phyloP scores from a whole-genome alignment of 2,888 invertebrate genomes.

The Drosophila mettleri region DNA sequence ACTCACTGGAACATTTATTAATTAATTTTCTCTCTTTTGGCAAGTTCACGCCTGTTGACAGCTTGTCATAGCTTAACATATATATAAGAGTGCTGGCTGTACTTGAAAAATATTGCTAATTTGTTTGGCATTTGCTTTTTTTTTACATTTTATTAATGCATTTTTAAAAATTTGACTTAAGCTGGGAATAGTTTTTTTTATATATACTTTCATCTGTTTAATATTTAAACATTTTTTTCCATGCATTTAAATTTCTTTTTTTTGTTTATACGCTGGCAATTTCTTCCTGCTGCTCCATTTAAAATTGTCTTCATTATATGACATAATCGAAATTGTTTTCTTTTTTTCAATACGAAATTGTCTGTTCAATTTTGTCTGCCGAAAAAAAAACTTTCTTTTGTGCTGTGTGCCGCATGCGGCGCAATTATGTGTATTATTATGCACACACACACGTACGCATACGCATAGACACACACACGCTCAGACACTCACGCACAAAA shows the following conservation, averaged over 20 bases:
- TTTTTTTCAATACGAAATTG: conserved; percentile 34
- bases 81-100: background rate
- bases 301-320: conserved; percentile 54
- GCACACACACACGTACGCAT: background rate
- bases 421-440: conserved; percentile 38
- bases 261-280: background rate
- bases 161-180: background rate
- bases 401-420: conserved; percentile 49
- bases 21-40: background rate
- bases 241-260: background rate
- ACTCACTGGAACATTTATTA: conserved; percentile 3
- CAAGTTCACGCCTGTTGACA: background rate
- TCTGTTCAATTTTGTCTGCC: conserved; percentile 41
- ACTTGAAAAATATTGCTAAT: conserved; percentile 1
- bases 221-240: background rate
- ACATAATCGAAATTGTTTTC: conserved; percentile 54
- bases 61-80: conserved; percentile 1
- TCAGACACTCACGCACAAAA: conserved; percentile 11
- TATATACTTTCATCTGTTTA: no score
- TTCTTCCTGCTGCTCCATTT: background rate
- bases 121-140: background rate
- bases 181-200: background rate
- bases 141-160: background rate
- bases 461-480: background rate
- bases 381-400: conserved; percentile 69